phyloP scores from a whole-genome alignment of 2,888 invertebrate genomes.

The Volucella zonaria region DNA sequence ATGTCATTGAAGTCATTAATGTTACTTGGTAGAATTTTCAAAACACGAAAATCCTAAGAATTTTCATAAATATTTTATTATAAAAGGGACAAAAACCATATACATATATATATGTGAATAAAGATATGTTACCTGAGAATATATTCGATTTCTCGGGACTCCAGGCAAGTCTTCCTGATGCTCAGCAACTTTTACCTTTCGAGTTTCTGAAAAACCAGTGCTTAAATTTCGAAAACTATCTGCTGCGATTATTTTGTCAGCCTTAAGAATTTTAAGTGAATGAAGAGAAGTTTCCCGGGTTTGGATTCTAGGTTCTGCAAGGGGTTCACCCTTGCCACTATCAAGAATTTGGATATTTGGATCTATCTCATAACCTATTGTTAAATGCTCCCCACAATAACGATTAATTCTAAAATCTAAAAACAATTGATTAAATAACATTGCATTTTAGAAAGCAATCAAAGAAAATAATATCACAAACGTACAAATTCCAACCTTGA shows the following conservation, averaged over 20 bases:
- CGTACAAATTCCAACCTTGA: background rate
- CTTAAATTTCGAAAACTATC: slow-evolving; percentile 45
- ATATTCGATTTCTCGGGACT: slow-evolving; percentile 71
- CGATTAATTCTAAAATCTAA: slow-evolving; percentile 84
- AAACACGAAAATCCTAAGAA: slow-evolving; percentile 75
- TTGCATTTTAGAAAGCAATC: background rate
- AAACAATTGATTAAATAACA: slow-evolving; percentile 49
- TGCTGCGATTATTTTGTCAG: slow-evolving; percentile 57
- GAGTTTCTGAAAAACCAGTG: slow-evolving; percentile 4
- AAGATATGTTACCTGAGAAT: slow-evolving; percentile 75
- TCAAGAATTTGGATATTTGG: slow-evolving; percentile 76
- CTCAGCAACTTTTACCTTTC: slow-evolving; percentile 61
- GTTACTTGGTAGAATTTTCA: slow-evolving; percentile 77
- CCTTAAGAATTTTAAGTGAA: slow-evolving; percentile 76
- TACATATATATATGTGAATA: background rate
- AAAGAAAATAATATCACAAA: background rate
- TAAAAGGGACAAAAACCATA: background rate
- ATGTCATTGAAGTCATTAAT: slow-evolving; percentile 75
- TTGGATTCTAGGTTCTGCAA: slow-evolving; percentile 75
- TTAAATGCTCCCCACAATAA: slow-evolving; percentile 84
- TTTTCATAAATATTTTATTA: background rate
- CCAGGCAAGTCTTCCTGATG: slow-evolving; percentile 38
- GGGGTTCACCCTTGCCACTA: slow-evolving; percentile 69
- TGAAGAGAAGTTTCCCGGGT: slow-evolving; percentile 75
- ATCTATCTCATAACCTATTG: slow-evolving; percentile 81